Evolutionary conservation across 2,888 invertebrate species (phyloP).

Genomic region (Emesis furor): DNA sequence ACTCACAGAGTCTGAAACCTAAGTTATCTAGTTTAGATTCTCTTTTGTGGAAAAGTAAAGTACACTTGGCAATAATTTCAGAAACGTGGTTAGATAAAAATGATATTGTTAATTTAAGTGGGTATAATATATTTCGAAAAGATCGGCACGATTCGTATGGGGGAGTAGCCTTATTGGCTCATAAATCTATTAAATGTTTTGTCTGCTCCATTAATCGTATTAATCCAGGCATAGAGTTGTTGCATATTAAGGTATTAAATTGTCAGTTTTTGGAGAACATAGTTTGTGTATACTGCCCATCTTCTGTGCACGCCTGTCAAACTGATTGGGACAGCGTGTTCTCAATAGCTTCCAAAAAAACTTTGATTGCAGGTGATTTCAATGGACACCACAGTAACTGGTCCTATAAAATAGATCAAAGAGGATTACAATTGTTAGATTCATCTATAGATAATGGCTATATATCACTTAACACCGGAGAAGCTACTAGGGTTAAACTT

Average conservation of each 20-base stretch:
- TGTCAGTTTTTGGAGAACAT: conserved; percentile 48
- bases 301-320: conserved; percentile 29
- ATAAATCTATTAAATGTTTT: conserved; percentile 45
- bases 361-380: conserved; percentile 57
- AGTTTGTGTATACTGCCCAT: conserved; percentile 59
- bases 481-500: conserved; percentile 38
- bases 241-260: conserved; percentile 46
- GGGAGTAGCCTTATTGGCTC: conserved; percentile 51
- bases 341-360: conserved; percentile 13
- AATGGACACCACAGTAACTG: conserved; percentile 55
- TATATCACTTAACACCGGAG: conserved; percentile 30
- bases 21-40: conserved; percentile 14
- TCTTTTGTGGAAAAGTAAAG: conserved; percentile 35
- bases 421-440: conserved; percentile 51
- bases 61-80: conserved; percentile 45
- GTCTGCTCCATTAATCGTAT: not conserved
- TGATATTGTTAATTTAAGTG: conserved; percentile 13
- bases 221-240: conserved; percentile 48
- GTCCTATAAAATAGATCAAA: conserved; percentile 52
- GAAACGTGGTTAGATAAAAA: conserved; percentile 61
- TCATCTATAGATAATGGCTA: conserved; percentile 24
- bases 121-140: conserved; percentile 46
- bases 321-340: conserved; percentile 44
- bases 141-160: conserved; percentile 50
- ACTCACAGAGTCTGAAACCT: conserved; percentile 26